Percentiles rank a stretch among this genome's conserved stretches.
phyloP scores from a whole-genome alignment of 2,797 vertebrate species.

The Pelochelys cantorii region DNA sequence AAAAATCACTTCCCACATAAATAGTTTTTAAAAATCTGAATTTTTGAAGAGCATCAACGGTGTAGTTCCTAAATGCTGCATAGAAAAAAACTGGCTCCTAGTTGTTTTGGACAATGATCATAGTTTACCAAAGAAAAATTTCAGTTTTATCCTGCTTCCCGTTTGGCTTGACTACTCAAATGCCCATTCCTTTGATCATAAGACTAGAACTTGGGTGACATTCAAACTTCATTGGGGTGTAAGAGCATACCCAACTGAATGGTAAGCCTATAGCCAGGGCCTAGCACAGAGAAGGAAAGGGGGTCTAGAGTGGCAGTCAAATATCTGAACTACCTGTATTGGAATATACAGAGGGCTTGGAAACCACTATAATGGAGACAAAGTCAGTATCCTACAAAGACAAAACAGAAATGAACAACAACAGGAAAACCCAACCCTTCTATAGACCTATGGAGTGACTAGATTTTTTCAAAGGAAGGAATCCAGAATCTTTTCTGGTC shows the following conservation, averaged over 20 bases:
- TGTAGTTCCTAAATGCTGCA: not conserved
- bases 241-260: not conserved
- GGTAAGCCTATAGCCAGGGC: not conserved
- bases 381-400: not conserved
- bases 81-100: not conserved
- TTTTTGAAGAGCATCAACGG: not conserved
- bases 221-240: not conserved
- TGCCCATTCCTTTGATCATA: not conserved
- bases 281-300: not conserved
- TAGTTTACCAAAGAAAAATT: not conserved
- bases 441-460: not conserved
- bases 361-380: not conserved
- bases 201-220: not conserved
- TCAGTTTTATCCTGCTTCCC: not conserved
- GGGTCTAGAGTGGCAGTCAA: not conserved
- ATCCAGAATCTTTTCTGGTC: not conserved
- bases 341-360: not conserved
- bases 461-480: conserved; percentile 11
- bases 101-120: not conserved
- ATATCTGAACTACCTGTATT: not conserved
- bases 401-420: conserved; percentile 7
- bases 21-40: not conserved
- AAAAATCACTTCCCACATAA: not conserved
- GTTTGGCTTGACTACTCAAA: not conserved
- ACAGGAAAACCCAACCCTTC: not conserved